Evolutionary conservation across 2,113 vertebrate species (phyloP).

Genomic region (Martes martes): DNA sequence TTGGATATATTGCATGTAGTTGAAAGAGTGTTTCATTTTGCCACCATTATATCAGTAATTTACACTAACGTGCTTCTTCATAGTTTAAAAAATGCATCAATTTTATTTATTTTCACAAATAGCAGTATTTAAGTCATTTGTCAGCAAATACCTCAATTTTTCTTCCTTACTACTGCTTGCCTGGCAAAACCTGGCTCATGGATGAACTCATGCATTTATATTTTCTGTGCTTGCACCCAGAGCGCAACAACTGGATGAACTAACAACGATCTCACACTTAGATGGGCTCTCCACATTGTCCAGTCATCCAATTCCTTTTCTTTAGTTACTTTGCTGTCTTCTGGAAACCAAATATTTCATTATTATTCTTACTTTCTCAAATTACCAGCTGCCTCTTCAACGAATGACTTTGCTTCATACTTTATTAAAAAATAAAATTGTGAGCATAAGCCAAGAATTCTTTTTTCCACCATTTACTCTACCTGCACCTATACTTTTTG

Average conservation of each 20-base stretch:
- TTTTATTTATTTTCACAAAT: background rate
- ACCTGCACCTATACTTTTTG: background rate
- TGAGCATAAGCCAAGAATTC: background rate
- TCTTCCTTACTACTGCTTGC: background rate
- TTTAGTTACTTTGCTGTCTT: background rate
- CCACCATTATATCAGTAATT: background rate
- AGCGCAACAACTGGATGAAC: background rate
- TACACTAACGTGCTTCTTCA: background rate
- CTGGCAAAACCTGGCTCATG: background rate
- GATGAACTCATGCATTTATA: background rate
- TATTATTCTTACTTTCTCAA: background rate
- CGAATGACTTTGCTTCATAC: background rate
- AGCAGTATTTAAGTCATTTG: background rate
- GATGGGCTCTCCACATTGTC: background rate
- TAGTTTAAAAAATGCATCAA: background rate
- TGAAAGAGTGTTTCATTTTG: background rate
- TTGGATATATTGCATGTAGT: background rate
- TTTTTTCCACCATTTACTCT: background rate
- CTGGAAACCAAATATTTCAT: background rate
- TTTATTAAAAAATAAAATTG: background rate
- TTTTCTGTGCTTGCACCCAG: background rate
- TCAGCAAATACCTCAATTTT: background rate
- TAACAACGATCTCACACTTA: background rate
- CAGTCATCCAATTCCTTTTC: background rate
- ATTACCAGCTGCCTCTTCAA: background rate